Evolutionary conservation across 1,140 invertebrate genomes (phyloP).

Genomic region (Campoletis sonorensis): DNA sequence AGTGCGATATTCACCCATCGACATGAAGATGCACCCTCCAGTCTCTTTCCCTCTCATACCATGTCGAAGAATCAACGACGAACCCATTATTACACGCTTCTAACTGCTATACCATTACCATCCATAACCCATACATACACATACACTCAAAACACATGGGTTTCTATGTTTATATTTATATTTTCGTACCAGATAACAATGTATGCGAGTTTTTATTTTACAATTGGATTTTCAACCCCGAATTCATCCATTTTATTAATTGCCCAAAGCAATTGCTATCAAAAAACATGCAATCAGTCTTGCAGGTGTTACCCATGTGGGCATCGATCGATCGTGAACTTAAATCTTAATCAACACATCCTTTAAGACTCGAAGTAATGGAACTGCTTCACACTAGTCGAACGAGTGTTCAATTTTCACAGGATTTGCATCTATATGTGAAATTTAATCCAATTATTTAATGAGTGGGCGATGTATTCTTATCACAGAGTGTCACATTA

Average conservation of each 20-base stretch:
- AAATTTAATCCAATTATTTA: too few relatives aligned
- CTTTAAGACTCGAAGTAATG: too few relatives aligned
- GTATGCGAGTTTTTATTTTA: not conserved
- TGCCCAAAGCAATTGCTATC: constrained; percentile 19
- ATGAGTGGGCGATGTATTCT: too few relatives aligned
- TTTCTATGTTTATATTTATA: constrained; percentile 1
- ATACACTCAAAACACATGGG: not conserved
- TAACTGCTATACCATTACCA: constrained; percentile 21
- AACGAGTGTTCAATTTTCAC: too few relatives aligned
- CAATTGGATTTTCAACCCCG: constrained; percentile 22
- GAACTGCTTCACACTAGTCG: too few relatives aligned
- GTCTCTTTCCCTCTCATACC: constrained; percentile 28
- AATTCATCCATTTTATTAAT: constrained; percentile 20
- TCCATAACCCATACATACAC: not conserved
- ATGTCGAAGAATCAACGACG: constrained; percentile 2
- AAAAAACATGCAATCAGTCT: not conserved
- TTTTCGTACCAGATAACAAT: not conserved
- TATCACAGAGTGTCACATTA: too few relatives aligned
- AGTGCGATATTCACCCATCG: constrained; percentile 72
- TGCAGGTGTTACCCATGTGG: not conserved
- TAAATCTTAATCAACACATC: not conserved
- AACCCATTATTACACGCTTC: constrained; percentile 26
- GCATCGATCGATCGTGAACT: not conserved
- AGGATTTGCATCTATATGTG: too few relatives aligned
- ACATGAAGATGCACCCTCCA: constrained; percentile 62